Conservation (phyloP, 2,888 invertebrate species). For the Calephelis perditalis region DNA sequence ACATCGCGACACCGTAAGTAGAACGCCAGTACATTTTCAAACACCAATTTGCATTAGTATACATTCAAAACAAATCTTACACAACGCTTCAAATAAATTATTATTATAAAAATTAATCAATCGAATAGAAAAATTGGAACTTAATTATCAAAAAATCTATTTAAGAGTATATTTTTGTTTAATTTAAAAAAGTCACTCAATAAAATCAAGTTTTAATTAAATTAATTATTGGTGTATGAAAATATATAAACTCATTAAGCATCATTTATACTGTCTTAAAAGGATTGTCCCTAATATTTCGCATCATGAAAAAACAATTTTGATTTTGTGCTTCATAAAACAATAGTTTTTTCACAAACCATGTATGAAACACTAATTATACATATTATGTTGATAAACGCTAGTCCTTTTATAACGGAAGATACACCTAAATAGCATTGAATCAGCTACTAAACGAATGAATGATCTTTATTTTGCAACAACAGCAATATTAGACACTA, state of each 20-base stretch:
- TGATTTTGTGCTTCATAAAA: not conserved
- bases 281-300: too few relatives aligned
- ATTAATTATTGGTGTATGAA: not conserved
- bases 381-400: not conserved
- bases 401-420: too few relatives aligned
- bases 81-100: too few relatives aligned
- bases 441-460: too few relatives aligned
- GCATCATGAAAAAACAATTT: too few relatives aligned
- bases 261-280: not conserved
- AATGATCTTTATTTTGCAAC: too few relatives aligned
- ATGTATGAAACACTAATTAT: slow-evolving; percentile 2
- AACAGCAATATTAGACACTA: too few relatives aligned
- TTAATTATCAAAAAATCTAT: too few relatives aligned
- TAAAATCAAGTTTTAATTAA: not conserved
- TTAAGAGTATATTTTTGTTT: too few relatives aligned
- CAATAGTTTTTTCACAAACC: slow-evolving; percentile 5
- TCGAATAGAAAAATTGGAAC: too few relatives aligned
- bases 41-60: slow-evolving; percentile 1
- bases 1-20: slow-evolving; percentile 21
- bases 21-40: slow-evolving; percentile 2
- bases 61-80: not conserved
- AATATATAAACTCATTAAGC: not conserved
- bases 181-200: not conserved
- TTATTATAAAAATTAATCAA: too few relatives aligned
- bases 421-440: too few relatives aligned